Conservation (phyloP, 2,113 vertebrate genomes). For the Hemiprocne comata region DNA sequence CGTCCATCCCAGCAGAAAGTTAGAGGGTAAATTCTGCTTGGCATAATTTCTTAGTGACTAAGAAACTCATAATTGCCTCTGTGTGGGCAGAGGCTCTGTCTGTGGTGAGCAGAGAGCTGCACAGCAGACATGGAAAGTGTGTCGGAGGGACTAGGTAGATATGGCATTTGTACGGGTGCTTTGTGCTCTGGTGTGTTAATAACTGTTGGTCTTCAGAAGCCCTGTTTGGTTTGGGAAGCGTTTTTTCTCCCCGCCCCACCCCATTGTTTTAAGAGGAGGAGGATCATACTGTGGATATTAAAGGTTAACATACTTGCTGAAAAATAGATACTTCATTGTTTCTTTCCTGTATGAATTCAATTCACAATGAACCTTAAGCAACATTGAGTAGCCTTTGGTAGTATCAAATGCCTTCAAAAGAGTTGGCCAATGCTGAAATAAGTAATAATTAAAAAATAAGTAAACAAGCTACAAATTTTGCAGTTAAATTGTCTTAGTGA, state of each 20-base stretch:
- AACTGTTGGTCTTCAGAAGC: not conserved
- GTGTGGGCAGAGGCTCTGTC: slow-evolving; percentile 14
- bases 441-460: not conserved
- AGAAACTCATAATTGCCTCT: not conserved
- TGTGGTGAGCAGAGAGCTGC: not conserved
- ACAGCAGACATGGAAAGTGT: not conserved
- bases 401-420: not conserved
- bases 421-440: not conserved
- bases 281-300: not conserved
- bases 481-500: not conserved
- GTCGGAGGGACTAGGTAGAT: not conserved
- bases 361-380: not conserved
- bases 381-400: not conserved
- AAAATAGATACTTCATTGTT: not conserved
- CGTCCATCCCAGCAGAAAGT: not conserved
- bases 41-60: not conserved
- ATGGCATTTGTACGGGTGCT: not conserved
- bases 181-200: not conserved
- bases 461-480: not conserved
- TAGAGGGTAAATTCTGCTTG: slow-evolving; percentile 14
- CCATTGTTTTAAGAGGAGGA: not conserved
- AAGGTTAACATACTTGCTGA: not conserved
- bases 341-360: not conserved
- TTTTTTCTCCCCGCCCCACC: not conserved
- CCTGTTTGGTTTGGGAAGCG: not conserved